phyloP scores from a whole-genome alignment of 2,888 invertebrate species.

The Adelognathus sp. region DNA sequence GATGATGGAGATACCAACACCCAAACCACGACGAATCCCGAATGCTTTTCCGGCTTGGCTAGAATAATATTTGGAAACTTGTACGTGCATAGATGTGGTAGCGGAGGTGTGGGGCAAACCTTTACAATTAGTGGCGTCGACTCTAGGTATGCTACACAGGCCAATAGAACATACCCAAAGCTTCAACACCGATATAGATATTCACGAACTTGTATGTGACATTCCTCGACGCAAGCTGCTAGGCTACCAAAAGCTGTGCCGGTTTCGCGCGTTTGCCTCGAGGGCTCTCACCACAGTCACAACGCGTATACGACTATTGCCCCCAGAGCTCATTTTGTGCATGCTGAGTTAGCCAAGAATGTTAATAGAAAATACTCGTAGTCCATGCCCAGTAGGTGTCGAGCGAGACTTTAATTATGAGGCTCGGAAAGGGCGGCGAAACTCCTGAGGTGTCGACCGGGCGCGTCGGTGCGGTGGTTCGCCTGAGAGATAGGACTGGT shows the following conservation, averaged over 20 bases:
- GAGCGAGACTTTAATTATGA: slow-evolving; percentile 75
- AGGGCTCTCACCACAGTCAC: not conserved
- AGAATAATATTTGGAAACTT: slow-evolving; percentile 27
- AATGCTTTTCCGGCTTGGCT: not conserved
- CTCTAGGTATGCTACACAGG: not conserved
- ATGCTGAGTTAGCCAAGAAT: slow-evolving; percentile 77
- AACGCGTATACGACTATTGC: slow-evolving; percentile 23
- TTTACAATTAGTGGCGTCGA: slow-evolving; percentile 18
- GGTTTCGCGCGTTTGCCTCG: slow-evolving; percentile 69
- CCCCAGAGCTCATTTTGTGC: slow-evolving; percentile 74
- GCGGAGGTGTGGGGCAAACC: slow-evolving; percentile 8
- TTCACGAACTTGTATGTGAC: slow-evolving; percentile 1
- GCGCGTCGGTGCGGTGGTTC: not conserved
- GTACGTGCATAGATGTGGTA: not conserved
- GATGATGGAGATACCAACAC: slow-evolving; percentile 3
- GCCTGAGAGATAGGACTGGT: not conserved
- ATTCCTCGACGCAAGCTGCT: not conserved
- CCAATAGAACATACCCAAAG: not conserved
- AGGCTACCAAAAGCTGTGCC: slow-evolving; percentile 59
- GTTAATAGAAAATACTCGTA: slow-evolving; percentile 79
- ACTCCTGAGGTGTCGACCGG: slow-evolving; percentile 51
- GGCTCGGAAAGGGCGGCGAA: slow-evolving; percentile 56
- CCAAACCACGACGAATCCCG: not conserved
- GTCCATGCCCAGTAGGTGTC: slow-evolving; percentile 59
- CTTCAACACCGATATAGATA: not conserved